Base-by-base conservation (phyloP, 1,140 invertebrate genomes). In the Acromyrmex echinatior region DNA sequence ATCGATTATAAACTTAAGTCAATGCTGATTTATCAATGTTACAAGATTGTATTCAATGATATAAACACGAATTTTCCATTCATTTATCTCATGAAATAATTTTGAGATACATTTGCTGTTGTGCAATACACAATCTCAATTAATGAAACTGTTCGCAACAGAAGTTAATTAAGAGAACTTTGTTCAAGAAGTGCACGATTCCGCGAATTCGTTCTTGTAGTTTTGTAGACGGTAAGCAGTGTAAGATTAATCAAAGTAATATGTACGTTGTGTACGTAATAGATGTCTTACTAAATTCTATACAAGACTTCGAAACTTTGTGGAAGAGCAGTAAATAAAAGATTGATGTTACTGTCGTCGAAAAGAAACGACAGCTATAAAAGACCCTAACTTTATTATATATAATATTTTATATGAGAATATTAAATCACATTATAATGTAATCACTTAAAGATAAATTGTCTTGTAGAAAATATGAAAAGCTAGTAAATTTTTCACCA, bases 161-260 rank as follows among this genome's bases (percentile, higher is more conserved):
- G 31, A 68, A 70, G 62, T 53, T 80, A 80, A 80, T 80, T 80
- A 80, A 80, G 63, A 68, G 63, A 68, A 68, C 18, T 80, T 80
- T 14, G 14, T 12, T 70, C 9, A 70, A 80, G 49, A 80, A 70
- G 45, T 35, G 14, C 6, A 12, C 3, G 39, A 21, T 14, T 63
- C 7, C n/a, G 14, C 3, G 39, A 70, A 70, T 66, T 53, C 14
- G n/a, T 80, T 78, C 63, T 70, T 68, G 62, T 5, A 80, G n/a
- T 53, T 80, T 68, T 80, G 21, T n/a, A 25, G 14, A 68, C 49
- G 9, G 4, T 70, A 66, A 45, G 10, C 35, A 31, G 0, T 3
- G 10, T 35, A 63, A 35, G 10, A 53, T 80, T 80, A 80, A 70
- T 80, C 14, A 39, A 80, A 80, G 21, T 80, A 14, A 21, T 16